phyloP scores from a whole-genome alignment of 92 coral and sea anemone species.

The Nematostella vectensis region DNA sequence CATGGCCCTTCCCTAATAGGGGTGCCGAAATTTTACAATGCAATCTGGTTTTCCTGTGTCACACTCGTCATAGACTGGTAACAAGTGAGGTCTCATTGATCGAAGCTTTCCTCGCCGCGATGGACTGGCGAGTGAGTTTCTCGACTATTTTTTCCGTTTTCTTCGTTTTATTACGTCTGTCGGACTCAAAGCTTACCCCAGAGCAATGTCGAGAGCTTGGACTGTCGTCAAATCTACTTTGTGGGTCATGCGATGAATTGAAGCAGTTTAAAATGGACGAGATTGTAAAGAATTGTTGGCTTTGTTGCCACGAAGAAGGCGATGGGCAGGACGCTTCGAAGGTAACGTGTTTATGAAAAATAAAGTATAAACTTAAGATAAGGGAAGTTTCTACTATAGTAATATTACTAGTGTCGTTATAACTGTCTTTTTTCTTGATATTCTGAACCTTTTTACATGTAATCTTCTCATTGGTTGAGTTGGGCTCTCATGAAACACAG shows the following conservation, averaged over 20 bases:
- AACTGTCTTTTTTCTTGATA: too few species aligned
- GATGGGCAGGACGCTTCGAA: constrained; percentile 53
- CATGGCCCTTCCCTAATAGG: too few species aligned
- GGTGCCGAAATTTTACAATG: too few species aligned
- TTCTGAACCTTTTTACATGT: too few species aligned
- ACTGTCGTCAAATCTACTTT: constrained; percentile 70
- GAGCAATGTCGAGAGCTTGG: constrained; percentile 88
- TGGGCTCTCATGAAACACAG: too few species aligned
- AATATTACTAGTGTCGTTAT: too few species aligned
- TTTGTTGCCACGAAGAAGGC: constrained; percentile 90
- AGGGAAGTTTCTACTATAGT: too few species aligned
- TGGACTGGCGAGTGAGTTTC: constrained; percentile 58
- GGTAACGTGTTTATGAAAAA: too few species aligned
- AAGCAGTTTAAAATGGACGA: constrained; percentile 67
- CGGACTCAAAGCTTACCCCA: constrained; percentile 63
- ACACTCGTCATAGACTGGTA: too few species aligned
- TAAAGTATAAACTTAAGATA: background rate
- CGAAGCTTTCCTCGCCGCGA: constrained; percentile 18
- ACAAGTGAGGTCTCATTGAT: too few species aligned
- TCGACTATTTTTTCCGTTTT: constrained; percentile 75
- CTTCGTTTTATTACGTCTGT: constrained; percentile 55
- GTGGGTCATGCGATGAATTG: constrained; percentile 92
- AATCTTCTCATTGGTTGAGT: too few species aligned
- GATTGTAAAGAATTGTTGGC: constrained; percentile 63
- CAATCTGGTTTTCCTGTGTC: too few species aligned